Conservation (phyloP, 1,140 invertebrate species). For the Coelopa frigida region DNA sequence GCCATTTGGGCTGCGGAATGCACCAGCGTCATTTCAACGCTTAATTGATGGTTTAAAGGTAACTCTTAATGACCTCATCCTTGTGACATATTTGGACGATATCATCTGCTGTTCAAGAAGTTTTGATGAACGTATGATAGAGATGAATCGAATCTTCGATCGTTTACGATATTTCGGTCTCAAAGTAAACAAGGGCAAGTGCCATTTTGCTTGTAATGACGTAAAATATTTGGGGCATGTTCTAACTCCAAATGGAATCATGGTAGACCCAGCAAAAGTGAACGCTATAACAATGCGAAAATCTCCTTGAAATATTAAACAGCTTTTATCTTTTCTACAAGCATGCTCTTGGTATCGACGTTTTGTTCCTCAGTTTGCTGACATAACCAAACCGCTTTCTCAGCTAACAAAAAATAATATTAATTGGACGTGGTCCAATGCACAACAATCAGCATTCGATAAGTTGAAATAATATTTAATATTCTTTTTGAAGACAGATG, state of each 20-base stretch:
- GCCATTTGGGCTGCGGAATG: slow-evolving; percentile 43
- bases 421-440: slow-evolving; percentile 9
- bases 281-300: not conserved
- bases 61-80: slow-evolving; percentile 15
- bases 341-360: slow-evolving; percentile 19
- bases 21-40: slow-evolving; percentile 16
- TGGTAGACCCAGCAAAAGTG: slow-evolving; percentile 15
- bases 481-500: no score
- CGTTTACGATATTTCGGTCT: slow-evolving; percentile 15
- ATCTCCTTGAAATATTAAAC: slow-evolving; percentile 2
- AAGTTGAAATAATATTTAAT: no score
- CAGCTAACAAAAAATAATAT: slow-evolving; percentile 13
- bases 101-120: slow-evolving; percentile 36
- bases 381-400: slow-evolving; percentile 15
- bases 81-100: slow-evolving; percentile 45
- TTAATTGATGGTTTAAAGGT: slow-evolving; percentile 29
- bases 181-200: slow-evolving; percentile 7
- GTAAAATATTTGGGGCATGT: slow-evolving; percentile 16
- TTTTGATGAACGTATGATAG: slow-evolving; percentile 39
- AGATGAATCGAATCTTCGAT: slow-evolving; percentile 20
- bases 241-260: slow-evolving; percentile 16
- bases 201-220: slow-evolving; percentile 8
- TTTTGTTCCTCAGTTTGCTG: slow-evolving; percentile 18
- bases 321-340: slow-evolving; percentile 20
- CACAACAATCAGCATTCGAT: no score